phyloP scores from a whole-genome alignment of 1,140 invertebrate species.

The Andricus grossulariae region DNA sequence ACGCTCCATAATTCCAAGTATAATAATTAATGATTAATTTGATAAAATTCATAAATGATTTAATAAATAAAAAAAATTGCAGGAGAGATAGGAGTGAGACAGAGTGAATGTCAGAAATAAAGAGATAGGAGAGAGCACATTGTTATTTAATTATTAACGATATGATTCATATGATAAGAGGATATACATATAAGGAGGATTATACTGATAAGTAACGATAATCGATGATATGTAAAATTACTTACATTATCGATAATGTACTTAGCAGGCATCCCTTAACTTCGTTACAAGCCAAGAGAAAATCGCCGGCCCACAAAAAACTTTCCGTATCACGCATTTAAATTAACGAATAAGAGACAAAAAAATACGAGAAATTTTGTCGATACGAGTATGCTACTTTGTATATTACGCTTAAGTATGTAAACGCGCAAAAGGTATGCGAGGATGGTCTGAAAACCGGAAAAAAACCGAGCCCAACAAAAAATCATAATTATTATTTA shows the following conservation, averaged over 20 bases:
- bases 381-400: slow-evolving; percentile 3
- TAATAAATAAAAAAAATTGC: not conserved
- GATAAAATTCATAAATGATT: too few species aligned
- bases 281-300: not conserved
- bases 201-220: not conserved
- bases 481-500: not conserved
- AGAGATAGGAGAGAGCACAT: not conserved
- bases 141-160: slow-evolving; percentile 5
- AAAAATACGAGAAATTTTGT: not conserved
- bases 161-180: not conserved
- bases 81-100: not conserved
- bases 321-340: slow-evolving; percentile 9
- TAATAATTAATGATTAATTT: too few species aligned
- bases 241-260: slow-evolving; percentile 4
- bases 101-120: not conserved
- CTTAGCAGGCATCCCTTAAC: not conserved
- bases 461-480: not conserved
- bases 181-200: slow-evolving; percentile 2
- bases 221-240: slow-evolving; percentile 9
- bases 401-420: slow-evolving; percentile 10
- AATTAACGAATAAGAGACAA: slow-evolving; percentile 5
- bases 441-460: not conserved
- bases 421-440: not conserved
- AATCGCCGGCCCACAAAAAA: slow-evolving; percentile 7
- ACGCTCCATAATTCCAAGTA: too few species aligned